Evolutionary conservation across 2,797 vertebrate species (phyloP), one percentile per base, ranked within the genome.

Genomic region (Eleutherodactylus coqui): DNA sequence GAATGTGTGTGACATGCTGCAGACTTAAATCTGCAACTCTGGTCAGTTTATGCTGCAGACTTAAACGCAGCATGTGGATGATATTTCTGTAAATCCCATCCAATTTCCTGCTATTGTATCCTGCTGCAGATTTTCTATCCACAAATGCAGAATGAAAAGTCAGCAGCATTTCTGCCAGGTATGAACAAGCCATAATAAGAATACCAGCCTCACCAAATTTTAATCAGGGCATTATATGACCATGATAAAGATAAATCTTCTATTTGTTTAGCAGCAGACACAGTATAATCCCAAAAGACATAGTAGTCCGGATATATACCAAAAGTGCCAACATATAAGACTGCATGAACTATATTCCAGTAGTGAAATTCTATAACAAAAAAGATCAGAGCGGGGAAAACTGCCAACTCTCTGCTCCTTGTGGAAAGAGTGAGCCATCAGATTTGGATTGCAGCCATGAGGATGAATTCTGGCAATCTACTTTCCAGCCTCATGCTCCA

Each of bases 391-490:
- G 73, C 16, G 55, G 47, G 13, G 47, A 29, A 47, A 45, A 2
- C 14, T 58, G 80, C 62, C 86, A 84, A 55, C 21, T 34, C 49
- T 80, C 76, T 36, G 21, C 38, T 75, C 41, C 49, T 34, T 79
- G 76, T 51, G 82, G 86, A 87, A 83, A 84, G n/a, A 69, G 79
- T 84, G 82, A 84, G 75, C 77, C 79, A 75, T 79, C 21, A 64
- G 38, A 58, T 51, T 38, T 79, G 86, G 75, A 79, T 58, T 17
- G 47, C 38, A 7, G 41, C 75, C 86, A 83, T 4, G 49, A 34
- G 55, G 81, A 82, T 67, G 70, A 86, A 58, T 27, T 75, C 69
- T 86, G 84, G 84, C 84, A 86, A 60, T 58, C 16, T 29, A 14
- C 53, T 16, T 21, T 53, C 19, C 79, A 70, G 62, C 14, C 51